Percentiles rank a stretch among this genome's conserved stretches.
These are phyloP conservation scores for Celastrina argiolus DNA, from an alignment of 2,888 invertebrate genomes.

Conservation along the genomic window DNA sequence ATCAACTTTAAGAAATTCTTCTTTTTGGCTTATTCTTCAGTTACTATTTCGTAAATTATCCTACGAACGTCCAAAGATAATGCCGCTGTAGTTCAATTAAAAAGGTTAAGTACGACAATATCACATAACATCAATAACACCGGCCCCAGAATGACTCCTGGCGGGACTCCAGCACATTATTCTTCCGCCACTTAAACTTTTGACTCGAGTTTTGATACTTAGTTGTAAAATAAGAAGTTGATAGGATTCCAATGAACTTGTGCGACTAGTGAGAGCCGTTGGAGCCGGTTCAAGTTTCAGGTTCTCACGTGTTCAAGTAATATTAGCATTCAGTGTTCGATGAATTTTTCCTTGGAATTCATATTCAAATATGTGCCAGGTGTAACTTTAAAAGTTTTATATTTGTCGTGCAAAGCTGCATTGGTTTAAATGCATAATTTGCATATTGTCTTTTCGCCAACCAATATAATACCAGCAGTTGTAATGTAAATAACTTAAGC, in stretches of 20 bases:
- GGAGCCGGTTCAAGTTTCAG: constrained; percentile 29
- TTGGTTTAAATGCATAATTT: not conserved
- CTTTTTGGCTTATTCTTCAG: not conserved
- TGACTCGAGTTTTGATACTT: constrained; percentile 27
- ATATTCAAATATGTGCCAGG: constrained; percentile 23
- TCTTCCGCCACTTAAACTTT: constrained; percentile 32
- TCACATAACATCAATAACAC: constrained; percentile 4
- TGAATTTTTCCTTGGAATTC: constrained; percentile 28
- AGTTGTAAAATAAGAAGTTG: constrained; percentile 30
- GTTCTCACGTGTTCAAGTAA: constrained; percentile 26
- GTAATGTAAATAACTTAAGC: too few species aligned
- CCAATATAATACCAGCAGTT: too few species aligned
- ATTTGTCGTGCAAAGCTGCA: constrained; percentile 9
- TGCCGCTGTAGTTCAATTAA: not conserved
- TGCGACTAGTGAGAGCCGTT: constrained; percentile 27
- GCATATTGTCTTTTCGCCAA: not conserved
- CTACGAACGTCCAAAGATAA: not conserved
- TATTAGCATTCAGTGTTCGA: constrained; percentile 31
- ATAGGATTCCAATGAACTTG: constrained; percentile 29
- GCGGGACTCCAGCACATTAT: constrained; percentile 22
- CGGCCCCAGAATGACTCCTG: constrained; percentile 15
- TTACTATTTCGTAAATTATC: not conserved
- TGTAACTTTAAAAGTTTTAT: constrained; percentile 14
- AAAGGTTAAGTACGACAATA: not conserved
- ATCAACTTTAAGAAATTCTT: not conserved